These are phyloP conservation scores for Drosophila quadrilineata DNA, from an alignment of 1,140 invertebrate species.

Conservation along the genomic window DNA sequence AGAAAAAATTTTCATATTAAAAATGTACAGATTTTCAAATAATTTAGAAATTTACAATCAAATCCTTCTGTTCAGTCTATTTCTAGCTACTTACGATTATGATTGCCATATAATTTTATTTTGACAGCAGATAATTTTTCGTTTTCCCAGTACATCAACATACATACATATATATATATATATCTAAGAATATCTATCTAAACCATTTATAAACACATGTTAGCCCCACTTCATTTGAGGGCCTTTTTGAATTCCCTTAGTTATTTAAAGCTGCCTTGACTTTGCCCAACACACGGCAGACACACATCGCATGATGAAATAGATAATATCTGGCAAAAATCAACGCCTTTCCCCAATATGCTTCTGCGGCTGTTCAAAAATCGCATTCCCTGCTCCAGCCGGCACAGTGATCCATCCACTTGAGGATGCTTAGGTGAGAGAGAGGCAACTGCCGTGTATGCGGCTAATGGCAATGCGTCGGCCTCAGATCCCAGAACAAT, in stretches of 20 bases:
- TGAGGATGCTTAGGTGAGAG: slow-evolving; percentile 65
- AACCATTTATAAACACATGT: too few species aligned
- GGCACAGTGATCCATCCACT: not conserved
- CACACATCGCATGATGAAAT: slow-evolving; percentile 10
- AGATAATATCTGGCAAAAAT: slow-evolving; percentile 22
- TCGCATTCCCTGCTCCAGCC: not conserved
- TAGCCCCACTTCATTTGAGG: too few species aligned
- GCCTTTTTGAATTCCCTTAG: slow-evolving; percentile 29
- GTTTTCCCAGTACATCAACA: too few species aligned
- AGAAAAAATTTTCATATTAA: too few species aligned
- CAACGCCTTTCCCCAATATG: slow-evolving; percentile 7
- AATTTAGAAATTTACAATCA: too few species aligned
- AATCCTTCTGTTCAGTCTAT: too few species aligned
- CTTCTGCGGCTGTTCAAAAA: not conserved
- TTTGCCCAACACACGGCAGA: not conserved
- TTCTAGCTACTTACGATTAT: too few species aligned
- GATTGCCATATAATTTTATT: too few species aligned
- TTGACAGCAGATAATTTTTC: too few species aligned
- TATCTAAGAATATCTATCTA: too few species aligned
- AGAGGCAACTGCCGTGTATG: slow-evolving; percentile 51
- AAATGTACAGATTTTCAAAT: too few species aligned
- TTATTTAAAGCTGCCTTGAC: slow-evolving; percentile 16
- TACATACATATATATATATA: too few species aligned
- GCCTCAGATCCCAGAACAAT: slow-evolving; percentile 73
- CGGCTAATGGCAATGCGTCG: slow-evolving; percentile 65